A percentile compares a stretch with the other conserved stretches of the same genome.
Conservation (phyloP, 2,888 invertebrate genomes). For the Scrobipalpa costella region DNA sequence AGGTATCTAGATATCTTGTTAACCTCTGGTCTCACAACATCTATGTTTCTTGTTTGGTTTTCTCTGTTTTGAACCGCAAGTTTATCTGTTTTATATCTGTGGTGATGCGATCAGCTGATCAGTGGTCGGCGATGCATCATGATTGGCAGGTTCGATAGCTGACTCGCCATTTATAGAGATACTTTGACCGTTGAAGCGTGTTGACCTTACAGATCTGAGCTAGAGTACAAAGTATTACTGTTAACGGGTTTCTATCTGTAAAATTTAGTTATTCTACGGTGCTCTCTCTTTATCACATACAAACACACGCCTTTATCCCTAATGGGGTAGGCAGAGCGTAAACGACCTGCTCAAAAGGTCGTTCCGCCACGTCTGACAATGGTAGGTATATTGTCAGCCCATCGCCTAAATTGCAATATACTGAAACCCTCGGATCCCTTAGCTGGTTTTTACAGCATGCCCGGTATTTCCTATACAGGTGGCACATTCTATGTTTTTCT, state of each 20-base stretch:
- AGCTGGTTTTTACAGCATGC: too few species aligned
- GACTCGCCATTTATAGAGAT: background rate
- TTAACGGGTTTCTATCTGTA: background rate
- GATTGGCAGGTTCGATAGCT: slow-evolving; percentile 1
- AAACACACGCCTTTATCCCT: too few species aligned
- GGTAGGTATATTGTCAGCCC: too few species aligned
- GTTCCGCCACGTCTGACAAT: too few species aligned
- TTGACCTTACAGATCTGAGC: background rate
- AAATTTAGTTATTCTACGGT: too few species aligned
- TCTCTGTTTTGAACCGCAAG: background rate
- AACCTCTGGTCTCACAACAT: background rate
- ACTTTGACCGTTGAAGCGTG: background rate
- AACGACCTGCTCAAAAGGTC: too few species aligned
- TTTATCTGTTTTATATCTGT: background rate
- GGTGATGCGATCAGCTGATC: background rate
- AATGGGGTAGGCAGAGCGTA: too few species aligned
- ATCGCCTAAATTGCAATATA: too few species aligned
- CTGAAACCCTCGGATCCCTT: too few species aligned
- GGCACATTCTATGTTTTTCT: too few species aligned
- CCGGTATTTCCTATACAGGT: too few species aligned
- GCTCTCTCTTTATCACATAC: too few species aligned
- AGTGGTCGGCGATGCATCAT: background rate
- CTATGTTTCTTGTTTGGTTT: background rate
- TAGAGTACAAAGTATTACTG: slow-evolving; percentile 3
- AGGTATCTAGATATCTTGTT: background rate